phyloP scores from a whole-genome alignment of 1,140 invertebrate species.

The Whitmania pigra region DNA sequence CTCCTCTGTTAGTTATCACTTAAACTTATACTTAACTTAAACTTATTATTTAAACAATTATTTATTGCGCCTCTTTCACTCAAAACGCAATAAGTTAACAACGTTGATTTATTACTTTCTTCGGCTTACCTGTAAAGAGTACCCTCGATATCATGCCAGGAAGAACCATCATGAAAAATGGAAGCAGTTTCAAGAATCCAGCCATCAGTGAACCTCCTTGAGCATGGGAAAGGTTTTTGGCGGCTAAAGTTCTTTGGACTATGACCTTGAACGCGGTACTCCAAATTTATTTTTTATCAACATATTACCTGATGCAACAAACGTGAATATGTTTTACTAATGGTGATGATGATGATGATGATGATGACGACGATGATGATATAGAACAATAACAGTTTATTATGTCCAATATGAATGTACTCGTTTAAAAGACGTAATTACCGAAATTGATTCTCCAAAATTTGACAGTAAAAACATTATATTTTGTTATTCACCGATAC shows the following conservation, averaged over 20 bases:
- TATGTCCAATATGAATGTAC: too few relatives aligned
- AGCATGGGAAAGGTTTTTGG: conserved; percentile 47
- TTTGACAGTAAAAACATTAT: too few relatives aligned
- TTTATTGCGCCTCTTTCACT: background rate
- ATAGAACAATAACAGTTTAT: too few relatives aligned
- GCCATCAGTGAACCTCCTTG: conserved; percentile 47
- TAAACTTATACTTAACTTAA: background rate
- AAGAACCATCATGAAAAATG: conserved; percentile 47
- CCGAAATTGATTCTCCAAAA: too few relatives aligned
- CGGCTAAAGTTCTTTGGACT: conserved; percentile 47
- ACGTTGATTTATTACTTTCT: conserved; percentile 20
- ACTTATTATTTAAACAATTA: background rate
- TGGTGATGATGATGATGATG: too few relatives aligned
- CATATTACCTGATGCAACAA: too few relatives aligned
- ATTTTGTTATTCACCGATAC: too few relatives aligned
- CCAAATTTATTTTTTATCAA: too few relatives aligned
- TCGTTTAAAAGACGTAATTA: too few relatives aligned
- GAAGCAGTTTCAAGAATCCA: conserved; percentile 46
- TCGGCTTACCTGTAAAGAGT: conserved; percentile 42
- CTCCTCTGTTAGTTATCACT: conserved; percentile 1
- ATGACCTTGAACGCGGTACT: conserved; percentile 40
- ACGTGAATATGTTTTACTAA: too few relatives aligned
- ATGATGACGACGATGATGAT: too few relatives aligned
- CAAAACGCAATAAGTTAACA: background rate
- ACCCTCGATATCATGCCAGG: conserved; percentile 48